Evolutionary conservation across 1,140 invertebrate genomes (phyloP).

Genomic region (Heliconius congener): DNA sequence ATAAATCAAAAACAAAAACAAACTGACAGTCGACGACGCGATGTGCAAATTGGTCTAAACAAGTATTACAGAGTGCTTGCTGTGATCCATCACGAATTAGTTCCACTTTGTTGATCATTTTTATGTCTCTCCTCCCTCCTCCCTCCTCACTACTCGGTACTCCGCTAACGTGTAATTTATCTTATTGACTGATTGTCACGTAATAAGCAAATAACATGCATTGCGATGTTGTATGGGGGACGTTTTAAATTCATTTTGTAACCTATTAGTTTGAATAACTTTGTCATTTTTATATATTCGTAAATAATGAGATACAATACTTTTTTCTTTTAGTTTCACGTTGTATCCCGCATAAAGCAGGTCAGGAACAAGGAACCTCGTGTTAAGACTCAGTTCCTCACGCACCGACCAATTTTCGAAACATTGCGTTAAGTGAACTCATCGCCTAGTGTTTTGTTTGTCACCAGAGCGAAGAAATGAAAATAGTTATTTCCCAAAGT

Average conservation of each 20-base stretch:
- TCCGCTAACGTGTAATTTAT: background rate
- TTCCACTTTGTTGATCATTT: background rate
- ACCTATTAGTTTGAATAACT: background rate
- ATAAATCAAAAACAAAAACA: background rate
- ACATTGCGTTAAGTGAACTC: no score
- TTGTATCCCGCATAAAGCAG: no score
- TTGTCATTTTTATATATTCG: background rate
- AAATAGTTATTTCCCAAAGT: no score
- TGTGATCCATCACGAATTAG: background rate
- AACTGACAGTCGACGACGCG: background rate
- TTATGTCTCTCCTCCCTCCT: background rate
- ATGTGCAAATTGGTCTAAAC: background rate
- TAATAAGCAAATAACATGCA: background rate
- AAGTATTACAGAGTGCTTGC: background rate
- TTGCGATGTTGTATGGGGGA: background rate
- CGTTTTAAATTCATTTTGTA: background rate
- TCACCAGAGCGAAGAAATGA: no score
- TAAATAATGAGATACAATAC: background rate
- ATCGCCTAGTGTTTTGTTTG: no score
- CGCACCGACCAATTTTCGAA: no score
- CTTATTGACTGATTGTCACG: slow-evolving; percentile 10
- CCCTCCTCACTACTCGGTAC: background rate
- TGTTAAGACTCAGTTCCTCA: background rate
- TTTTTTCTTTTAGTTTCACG: no score
- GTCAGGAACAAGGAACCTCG: no score